phyloP scores from a whole-genome alignment of 2,113 vertebrate genomes.

The Xiphorhynchus elegans region DNA sequence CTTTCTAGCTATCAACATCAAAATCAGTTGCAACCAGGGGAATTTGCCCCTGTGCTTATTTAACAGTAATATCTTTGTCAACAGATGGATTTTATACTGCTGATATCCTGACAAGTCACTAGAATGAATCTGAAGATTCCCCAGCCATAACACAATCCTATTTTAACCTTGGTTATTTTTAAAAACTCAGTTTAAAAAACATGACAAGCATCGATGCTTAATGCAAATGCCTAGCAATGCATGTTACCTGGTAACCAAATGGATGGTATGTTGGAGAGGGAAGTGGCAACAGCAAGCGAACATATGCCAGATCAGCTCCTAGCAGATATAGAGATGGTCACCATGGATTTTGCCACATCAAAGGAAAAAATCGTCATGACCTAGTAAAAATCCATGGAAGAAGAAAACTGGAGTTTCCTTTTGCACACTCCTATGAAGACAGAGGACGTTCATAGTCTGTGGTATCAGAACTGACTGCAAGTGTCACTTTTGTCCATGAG shows the following conservation, averaged over 20 bases:
- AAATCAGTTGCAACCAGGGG: not conserved
- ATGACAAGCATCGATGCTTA: slow-evolving; percentile 40
- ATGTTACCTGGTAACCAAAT: slow-evolving; percentile 66
- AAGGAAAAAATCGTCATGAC: not conserved
- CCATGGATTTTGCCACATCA: slow-evolving; percentile 16
- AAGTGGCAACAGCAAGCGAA: slow-evolving; percentile 50
- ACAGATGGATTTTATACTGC: slow-evolving; percentile 13
- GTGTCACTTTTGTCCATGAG: not conserved
- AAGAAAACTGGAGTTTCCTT: not conserved
- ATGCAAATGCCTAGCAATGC: slow-evolving; percentile 46
- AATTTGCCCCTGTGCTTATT: not conserved
- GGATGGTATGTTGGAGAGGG: slow-evolving; percentile 39
- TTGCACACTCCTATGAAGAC: fast-evolving
- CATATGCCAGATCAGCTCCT: slow-evolving; percentile 24
- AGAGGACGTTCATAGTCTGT: not conserved
- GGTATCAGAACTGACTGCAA: not conserved
- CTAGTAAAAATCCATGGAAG: not conserved
- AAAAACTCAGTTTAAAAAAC: slow-evolving; percentile 39
- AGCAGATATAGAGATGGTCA: slow-evolving; percentile 13
- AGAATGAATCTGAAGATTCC: slow-evolving; percentile 38
- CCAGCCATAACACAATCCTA: slow-evolving; percentile 54
- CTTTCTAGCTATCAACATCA: not conserved
- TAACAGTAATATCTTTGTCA: slow-evolving; percentile 23
- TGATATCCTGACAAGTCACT: slow-evolving; percentile 21
- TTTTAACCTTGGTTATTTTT: slow-evolving; percentile 62